Evolutionary conservation across 2,888 invertebrate species (phyloP).

Genomic region (Podotricha telesiphe): DNA sequence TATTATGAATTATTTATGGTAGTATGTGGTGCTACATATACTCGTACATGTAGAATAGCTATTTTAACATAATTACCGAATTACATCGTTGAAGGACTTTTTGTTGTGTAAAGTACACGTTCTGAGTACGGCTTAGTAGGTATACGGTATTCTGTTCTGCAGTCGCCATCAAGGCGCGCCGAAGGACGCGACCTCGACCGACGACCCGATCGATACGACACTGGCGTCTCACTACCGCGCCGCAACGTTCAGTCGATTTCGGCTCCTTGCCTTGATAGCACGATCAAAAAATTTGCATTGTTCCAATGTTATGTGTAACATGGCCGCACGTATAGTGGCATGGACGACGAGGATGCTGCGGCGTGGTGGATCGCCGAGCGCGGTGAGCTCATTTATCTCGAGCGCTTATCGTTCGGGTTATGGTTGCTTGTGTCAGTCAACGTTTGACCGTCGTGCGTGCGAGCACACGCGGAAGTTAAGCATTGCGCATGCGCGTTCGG

Average conservation of each 20-base stretch:
- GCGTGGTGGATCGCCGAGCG: conserved; percentile 77
- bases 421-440: conserved; percentile 74
- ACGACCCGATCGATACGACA: conserved; percentile 74
- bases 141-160: conserved; percentile 31
- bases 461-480: conserved; percentile 81
- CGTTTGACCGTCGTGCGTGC: conserved; percentile 78
- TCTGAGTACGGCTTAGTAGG: not conserved
- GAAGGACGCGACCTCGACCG: conserved; percentile 82
- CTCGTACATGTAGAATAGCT: not conserved
- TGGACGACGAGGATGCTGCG: conserved; percentile 77
- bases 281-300: conserved; percentile 40
- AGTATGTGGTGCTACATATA: not conserved
- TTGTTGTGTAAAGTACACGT: not conserved
- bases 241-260: conserved; percentile 68
- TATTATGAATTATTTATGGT: too few relatives aligned
- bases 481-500: conserved; percentile 75
- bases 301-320: conserved; percentile 51
- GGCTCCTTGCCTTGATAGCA: conserved; percentile 72
- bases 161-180: conserved; percentile 76
- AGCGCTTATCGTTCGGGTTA: conserved; percentile 72
- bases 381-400: conserved; percentile 80
- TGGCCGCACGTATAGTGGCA: conserved; percentile 71
- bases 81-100: conserved; percentile 1
- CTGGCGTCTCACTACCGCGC: conserved; percentile 60
- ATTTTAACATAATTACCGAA: not conserved